phyloP scores from a whole-genome alignment of 2,888 invertebrate species.

The Uropetala carovei region DNA sequence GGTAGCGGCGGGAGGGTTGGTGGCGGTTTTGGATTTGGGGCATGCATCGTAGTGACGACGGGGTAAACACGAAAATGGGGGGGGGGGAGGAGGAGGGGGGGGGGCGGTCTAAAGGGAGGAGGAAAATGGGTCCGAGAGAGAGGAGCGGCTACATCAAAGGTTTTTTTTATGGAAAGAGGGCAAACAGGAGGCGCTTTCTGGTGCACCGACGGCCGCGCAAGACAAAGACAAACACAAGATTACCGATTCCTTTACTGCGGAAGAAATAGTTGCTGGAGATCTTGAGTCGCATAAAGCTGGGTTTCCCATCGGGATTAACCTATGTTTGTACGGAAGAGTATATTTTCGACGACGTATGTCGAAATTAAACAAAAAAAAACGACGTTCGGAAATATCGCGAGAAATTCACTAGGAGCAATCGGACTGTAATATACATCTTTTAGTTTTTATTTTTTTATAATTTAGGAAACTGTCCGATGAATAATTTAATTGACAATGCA shows the following conservation, averaged over 20 bases:
- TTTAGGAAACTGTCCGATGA: background rate
- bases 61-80: background rate
- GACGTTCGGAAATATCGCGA: background rate
- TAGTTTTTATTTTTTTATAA: background rate
- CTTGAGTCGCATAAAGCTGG: constrained; percentile 33
- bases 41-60: background rate
- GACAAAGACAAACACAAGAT: constrained; percentile 63
- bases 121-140: constrained; percentile 11
- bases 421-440: background rate
- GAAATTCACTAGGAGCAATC: background rate
- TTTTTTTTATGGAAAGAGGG: background rate
- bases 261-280: constrained; percentile 52
- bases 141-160: constrained; percentile 51
- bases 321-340: constrained; percentile 35
- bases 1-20: background rate
- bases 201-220: constrained; percentile 31
- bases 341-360: background rate
- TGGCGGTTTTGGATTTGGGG: constrained; percentile 5
- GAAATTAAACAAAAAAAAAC: constrained; percentile 21
- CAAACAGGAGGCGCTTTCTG: constrained; percentile 47
- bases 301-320: constrained; percentile 32
- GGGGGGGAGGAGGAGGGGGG: background rate
- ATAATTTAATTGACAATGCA: background rate
- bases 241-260: constrained; percentile 51
- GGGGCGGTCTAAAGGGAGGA: no score